These are phyloP conservation scores for Danio albolineatus DNA, from an alignment of 2,797 vertebrate genomes.

Conservation along the genomic window DNA sequence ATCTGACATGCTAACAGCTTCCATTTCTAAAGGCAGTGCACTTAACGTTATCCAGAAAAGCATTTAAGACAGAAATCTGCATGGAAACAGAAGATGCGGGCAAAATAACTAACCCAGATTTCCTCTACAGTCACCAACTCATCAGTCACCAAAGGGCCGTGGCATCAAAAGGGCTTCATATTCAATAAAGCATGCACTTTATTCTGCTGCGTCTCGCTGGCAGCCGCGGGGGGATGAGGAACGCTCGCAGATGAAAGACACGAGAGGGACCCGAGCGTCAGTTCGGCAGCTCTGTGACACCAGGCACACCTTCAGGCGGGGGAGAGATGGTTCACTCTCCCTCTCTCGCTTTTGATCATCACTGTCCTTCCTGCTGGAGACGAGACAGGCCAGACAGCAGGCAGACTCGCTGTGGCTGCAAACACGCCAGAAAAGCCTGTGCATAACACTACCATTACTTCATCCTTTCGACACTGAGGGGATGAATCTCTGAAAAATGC, in stretches of 20 bases:
- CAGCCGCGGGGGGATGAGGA: slow-evolving; percentile 63
- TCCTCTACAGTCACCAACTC: slow-evolving; percentile 24
- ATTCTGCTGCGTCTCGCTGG: slow-evolving; percentile 55
- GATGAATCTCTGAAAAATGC: not conserved
- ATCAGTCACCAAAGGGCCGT: slow-evolving; percentile 52
- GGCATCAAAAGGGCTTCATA: slow-evolving; percentile 48
- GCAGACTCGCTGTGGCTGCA: slow-evolving; percentile 37
- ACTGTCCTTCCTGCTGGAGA: slow-evolving; percentile 68
- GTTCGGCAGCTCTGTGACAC: slow-evolving; percentile 61
- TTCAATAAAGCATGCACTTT: slow-evolving; percentile 44
- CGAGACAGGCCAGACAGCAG: slow-evolving; percentile 53
- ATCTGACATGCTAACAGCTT: not conserved
- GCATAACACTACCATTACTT: not conserved
- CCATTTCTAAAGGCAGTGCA: not conserved
- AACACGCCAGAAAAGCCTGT: slow-evolving; percentile 23
- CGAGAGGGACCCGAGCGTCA: slow-evolving; percentile 56
- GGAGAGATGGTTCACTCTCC: slow-evolving; percentile 56
- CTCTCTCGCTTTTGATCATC: slow-evolving; percentile 73
- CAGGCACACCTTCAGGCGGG: slow-evolving; percentile 63
- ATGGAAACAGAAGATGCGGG: not conserved
- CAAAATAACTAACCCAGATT: slow-evolving; percentile 35
- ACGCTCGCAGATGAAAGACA: slow-evolving; percentile 67
- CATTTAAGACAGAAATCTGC: not conserved
- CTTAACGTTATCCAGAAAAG: not conserved
- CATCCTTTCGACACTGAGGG: not conserved